A percentile compares a stretch with the other conserved stretches of the same genome.
These are phyloP conservation scores for Nothobranchius kuhntae DNA, from an alignment of 2,113 vertebrate species.

Conservation along the genomic window DNA sequence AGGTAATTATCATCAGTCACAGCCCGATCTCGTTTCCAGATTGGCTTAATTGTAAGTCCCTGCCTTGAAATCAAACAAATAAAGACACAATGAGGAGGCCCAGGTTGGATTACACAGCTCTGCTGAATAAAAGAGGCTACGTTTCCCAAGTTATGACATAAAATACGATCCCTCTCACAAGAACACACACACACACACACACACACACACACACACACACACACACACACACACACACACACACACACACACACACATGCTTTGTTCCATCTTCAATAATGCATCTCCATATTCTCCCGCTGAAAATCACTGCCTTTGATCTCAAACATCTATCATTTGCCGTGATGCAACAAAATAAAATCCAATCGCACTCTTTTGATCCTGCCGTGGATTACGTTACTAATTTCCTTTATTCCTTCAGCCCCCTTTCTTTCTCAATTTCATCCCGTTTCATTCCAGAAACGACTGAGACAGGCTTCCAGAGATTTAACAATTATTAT, in stretches of 20 bases:
- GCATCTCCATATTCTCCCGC: slow-evolving; percentile 74
- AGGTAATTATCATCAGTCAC: slow-evolving; percentile 87
- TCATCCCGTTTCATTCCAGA: slow-evolving; percentile 50
- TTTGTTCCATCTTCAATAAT: slow-evolving; percentile 84
- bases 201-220: slow-evolving; percentile 52
- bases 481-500: slow-evolving; percentile 36
- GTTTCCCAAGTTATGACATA: slow-evolving; percentile 84
- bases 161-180: slow-evolving; percentile 66
- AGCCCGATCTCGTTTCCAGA: slow-evolving; percentile 87
- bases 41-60: slow-evolving; percentile 81
- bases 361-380: slow-evolving; percentile 71
- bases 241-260: slow-evolving; percentile 55
- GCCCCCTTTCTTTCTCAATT: slow-evolving; percentile 35
- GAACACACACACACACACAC: slow-evolving; percentile 40
- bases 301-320: slow-evolving; percentile 82
- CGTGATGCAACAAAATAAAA: slow-evolving; percentile 76
- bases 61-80: slow-evolving; percentile 87
- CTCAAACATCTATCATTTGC: slow-evolving; percentile 72
- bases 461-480: slow-evolving; percentile 30
- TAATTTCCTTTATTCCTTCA: slow-evolving; percentile 63
- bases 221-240: slow-evolving; percentile 47
- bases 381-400: slow-evolving; percentile 74
- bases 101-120: slow-evolving; percentile 82
- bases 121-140: slow-evolving; percentile 76
- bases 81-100: slow-evolving; percentile 74